A percentile compares a stretch with the other conserved stretches of the same genome.
Evolutionary conservation across 1,140 invertebrate genomes (phyloP).

Genomic region (Orchestia grillus): DNA sequence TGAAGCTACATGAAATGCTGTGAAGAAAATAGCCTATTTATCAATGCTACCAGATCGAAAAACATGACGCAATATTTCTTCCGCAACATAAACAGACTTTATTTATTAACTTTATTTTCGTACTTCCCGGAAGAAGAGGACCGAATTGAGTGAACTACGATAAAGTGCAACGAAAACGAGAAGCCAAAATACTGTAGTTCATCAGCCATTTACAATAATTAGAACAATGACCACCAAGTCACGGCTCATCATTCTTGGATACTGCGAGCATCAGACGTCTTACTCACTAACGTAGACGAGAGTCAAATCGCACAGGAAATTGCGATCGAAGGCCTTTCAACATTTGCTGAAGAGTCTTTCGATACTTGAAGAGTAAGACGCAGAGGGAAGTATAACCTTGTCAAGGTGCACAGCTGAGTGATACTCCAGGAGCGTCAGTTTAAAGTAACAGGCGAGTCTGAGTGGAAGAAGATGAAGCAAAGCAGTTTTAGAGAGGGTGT

Average conservation of each 20-base stretch:
- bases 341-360: not conserved
- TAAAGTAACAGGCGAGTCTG: not conserved
- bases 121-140: not conserved
- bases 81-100: not conserved
- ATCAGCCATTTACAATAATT: not conserved
- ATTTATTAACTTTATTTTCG: not conserved
- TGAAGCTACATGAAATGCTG: not conserved
- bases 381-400: not conserved
- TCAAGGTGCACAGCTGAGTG: not conserved
- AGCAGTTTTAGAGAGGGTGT: too few species aligned
- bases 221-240: not conserved
- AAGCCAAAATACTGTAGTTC: not conserved
- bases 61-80: not conserved
- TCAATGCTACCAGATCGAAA: not conserved
- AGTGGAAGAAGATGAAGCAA: not conserved
- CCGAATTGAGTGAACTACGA: not conserved
- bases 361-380: not conserved
- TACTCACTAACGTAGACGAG: not conserved
- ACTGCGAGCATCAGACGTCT: not conserved
- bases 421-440: not conserved
- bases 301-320: not conserved
- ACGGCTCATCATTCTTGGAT: not conserved
- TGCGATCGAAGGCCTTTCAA: not conserved
- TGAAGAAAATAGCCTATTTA: not conserved
- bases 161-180: not conserved